phyloP scores from a whole-genome alignment of 2,797 vertebrate species.

The Trachurus trachurus region DNA sequence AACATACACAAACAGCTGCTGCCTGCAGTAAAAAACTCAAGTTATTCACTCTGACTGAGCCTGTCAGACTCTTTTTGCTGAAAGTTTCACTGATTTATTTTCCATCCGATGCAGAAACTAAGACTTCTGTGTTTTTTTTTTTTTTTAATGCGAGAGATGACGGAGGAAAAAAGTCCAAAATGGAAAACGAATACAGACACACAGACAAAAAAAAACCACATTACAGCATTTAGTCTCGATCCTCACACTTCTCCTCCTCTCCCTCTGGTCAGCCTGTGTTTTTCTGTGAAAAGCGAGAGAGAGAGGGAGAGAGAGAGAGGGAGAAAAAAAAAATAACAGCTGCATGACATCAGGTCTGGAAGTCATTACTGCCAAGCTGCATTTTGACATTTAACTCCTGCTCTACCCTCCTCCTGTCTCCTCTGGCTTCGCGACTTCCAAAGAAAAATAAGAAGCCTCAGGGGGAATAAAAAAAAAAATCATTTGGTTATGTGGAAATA shows the following conservation, averaged over 20 bases:
- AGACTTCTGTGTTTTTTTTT: slow-evolving; percentile 65
- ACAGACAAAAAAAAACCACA: slow-evolving; percentile 75
- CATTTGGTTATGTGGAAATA: slow-evolving; percentile 22
- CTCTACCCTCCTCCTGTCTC: slow-evolving; percentile 46
- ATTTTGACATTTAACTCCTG: slow-evolving; percentile 79
- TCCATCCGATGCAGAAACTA: slow-evolving; percentile 41
- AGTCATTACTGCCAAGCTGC: slow-evolving; percentile 80
- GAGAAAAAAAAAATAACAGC: slow-evolving; percentile 75
- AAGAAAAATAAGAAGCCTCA: slow-evolving; percentile 43
- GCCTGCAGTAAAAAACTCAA: slow-evolving; percentile 14
- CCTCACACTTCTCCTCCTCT: slow-evolving; percentile 63
- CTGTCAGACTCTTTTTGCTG: slow-evolving; percentile 7
- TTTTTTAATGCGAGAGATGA: slow-evolving; percentile 34
- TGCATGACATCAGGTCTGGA: slow-evolving; percentile 88
- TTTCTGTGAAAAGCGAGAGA: slow-evolving; percentile 47
- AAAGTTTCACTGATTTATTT: slow-evolving; percentile 55
- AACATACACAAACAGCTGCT: slow-evolving; percentile 9
- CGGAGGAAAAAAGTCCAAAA: slow-evolving; percentile 43
- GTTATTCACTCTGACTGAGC: slow-evolving; percentile 1
- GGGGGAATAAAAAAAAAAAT: slow-evolving; percentile 11
- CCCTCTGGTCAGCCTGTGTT: slow-evolving; percentile 74
- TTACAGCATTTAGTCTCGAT: slow-evolving; percentile 69
- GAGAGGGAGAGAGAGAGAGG: slow-evolving; percentile 42
- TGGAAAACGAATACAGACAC: slow-evolving; percentile 75
- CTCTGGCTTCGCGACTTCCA: slow-evolving; percentile 53